Percentiles rank a stretch among this genome's conserved stretches.
These are phyloP conservation scores for Caenorhabditis sp. DNA, from an alignment of 2,888 invertebrate species.

Conservation along the genomic window DNA sequence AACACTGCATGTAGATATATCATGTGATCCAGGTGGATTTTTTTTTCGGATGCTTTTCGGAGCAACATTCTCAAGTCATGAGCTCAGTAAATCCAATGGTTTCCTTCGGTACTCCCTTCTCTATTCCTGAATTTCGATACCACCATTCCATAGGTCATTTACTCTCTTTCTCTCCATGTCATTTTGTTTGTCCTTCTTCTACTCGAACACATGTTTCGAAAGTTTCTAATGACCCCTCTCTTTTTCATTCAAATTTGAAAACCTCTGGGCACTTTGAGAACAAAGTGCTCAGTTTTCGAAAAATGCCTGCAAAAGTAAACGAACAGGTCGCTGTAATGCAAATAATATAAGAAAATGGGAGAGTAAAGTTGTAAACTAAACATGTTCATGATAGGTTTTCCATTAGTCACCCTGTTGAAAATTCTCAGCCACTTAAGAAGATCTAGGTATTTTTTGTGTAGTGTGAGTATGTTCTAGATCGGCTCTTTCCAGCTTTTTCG, in stretches of 20 bases:
- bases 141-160: constrained; percentile 15
- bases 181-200: background rate
- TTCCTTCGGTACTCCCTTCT: constrained; percentile 11
- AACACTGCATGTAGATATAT: constrained; percentile 45
- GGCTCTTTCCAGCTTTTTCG: background rate
- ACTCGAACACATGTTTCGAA: background rate
- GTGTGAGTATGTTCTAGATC: too few species aligned
- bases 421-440: background rate
- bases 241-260: background rate
- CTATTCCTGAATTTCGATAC: constrained; percentile 35
- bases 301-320: background rate
- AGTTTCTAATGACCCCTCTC: background rate
- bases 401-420: background rate
- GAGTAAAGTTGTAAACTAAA: constrained; percentile 23
- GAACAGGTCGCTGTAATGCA: constrained; percentile 2
- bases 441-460: background rate
- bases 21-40: constrained; percentile 50
- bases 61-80: constrained; percentile 16
- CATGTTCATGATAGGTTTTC: constrained; percentile 26
- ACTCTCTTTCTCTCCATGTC: background rate
- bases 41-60: constrained; percentile 31
- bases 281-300: background rate
- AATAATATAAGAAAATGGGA: background rate
- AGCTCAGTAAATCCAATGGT: background rate
- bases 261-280: background rate